Conservation (phyloP, 2,113 vertebrate genomes). For the Oryzias melastigma region DNA sequence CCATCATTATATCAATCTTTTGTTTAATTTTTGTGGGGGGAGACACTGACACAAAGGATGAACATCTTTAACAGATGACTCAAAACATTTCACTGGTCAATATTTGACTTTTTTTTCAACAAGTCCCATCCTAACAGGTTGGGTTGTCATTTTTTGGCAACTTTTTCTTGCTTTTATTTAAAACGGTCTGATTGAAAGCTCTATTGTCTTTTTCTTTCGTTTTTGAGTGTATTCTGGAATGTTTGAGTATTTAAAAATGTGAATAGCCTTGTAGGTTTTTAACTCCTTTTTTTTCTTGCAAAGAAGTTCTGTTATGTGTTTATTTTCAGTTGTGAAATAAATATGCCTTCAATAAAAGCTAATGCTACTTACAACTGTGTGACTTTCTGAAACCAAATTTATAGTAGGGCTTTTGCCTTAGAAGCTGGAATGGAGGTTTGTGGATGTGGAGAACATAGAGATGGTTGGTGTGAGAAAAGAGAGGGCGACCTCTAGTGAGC, state of each 20-base stretch:
- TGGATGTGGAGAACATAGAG: no score
- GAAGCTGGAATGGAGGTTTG: no score
- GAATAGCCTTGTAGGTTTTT: background rate
- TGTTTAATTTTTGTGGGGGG: background rate
- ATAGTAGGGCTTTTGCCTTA: no score
- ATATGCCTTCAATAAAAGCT: no score
- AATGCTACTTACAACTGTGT: no score
- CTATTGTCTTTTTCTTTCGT: background rate
- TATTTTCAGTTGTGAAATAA: no score
- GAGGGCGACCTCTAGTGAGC: no score
- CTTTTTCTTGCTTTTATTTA: conserved; percentile 12
- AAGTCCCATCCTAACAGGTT: conserved; percentile 6
- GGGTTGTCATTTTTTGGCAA: conserved; percentile 12
- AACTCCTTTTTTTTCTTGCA: background rate
- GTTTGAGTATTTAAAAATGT: conserved; percentile 5
- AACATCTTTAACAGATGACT: conserved; percentile 20
- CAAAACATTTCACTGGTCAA: conserved; percentile 58
- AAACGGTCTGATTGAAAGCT: background rate
- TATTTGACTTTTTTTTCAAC: conserved; percentile 59
- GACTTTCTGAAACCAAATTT: no score
- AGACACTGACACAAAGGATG: conserved; percentile 5
- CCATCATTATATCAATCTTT: conserved; percentile 2
- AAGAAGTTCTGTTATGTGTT: no score
- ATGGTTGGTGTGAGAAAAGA: no score
- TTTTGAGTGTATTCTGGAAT: conserved; percentile 1